Conservation (phyloP, 1,140 invertebrate genomes). For the Dufourea novaeangliae region DNA sequence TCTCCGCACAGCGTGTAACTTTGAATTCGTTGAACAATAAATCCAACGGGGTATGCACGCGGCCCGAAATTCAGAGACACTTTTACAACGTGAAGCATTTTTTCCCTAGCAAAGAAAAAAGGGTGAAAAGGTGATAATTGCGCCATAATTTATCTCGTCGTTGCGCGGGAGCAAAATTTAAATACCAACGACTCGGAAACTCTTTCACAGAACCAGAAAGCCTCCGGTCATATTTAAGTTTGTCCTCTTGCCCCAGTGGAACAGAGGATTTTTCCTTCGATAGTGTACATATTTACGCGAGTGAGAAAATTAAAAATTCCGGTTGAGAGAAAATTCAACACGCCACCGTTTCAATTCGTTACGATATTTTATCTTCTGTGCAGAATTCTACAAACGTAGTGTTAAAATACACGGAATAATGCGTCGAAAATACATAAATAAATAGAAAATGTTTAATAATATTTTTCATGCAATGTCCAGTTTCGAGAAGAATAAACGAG, state of each 20-base stretch:
- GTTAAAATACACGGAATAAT: too few species aligned
- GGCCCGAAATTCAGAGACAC: not conserved
- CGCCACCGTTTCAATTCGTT: too few species aligned
- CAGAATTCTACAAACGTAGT: too few species aligned
- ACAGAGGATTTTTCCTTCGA: not conserved
- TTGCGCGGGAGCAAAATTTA: constrained; percentile 22
- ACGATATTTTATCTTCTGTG: too few species aligned
- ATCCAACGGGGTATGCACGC: not conserved
- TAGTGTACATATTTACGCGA: not conserved
- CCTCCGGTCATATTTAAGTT: not conserved
- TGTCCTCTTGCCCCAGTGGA: not conserved
- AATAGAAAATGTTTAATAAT: too few species aligned
- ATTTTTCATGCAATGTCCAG: too few species aligned
- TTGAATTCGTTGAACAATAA: constrained; percentile 10
- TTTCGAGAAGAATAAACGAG: too few species aligned
- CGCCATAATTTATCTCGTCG: constrained; percentile 37
- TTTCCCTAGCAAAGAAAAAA: constrained; percentile 1
- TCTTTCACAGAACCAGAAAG: not conserved
- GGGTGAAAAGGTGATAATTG: constrained; percentile 35
- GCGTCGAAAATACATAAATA: too few species aligned
- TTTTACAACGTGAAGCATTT: constrained; percentile 9
- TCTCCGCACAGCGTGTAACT: not conserved
- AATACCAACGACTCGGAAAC: constrained; percentile 39
- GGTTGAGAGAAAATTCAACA: too few species aligned
- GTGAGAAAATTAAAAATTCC: too few species aligned